Evolutionary conservation across 2,113 vertebrate species (phyloP).

Genomic region (Rhombomys opimus): DNA sequence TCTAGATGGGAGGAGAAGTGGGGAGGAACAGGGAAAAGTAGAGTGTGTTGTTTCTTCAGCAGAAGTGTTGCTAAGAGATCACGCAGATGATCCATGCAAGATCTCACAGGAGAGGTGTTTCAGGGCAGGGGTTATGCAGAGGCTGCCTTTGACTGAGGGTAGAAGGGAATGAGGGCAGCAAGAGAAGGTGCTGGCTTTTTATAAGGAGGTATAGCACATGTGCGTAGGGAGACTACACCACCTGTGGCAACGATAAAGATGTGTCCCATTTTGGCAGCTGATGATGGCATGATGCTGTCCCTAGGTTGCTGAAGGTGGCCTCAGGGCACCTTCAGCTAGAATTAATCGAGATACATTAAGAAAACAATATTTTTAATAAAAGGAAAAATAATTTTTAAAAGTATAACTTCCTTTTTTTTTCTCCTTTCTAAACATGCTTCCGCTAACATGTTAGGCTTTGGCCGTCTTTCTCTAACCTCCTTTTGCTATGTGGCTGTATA

Average conservation of each 20-base stretch:
- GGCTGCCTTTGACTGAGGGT: neutral
- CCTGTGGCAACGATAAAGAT: neutral
- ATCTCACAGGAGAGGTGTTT: neutral
- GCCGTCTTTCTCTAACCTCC: neutral
- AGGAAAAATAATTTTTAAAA: neutral
- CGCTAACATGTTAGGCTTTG: neutral
- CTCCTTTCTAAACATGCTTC: neutral
- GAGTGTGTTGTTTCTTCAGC: neutral
- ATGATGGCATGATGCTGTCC: neutral
- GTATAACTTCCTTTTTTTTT: neutral
- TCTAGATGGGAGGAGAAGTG: neutral
- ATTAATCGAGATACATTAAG: neutral
- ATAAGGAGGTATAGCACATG: neutral
- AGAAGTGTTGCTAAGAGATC: neutral
- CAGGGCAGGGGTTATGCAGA: neutral
- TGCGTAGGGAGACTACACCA: neutral
- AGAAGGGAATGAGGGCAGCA: neutral
- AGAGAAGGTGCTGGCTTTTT: neutral
- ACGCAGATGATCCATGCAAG: neutral
- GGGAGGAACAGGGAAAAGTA: neutral
- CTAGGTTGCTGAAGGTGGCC: neutral
- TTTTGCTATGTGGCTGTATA: neutral
- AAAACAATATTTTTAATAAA: neutral
- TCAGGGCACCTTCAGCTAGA: neutral
- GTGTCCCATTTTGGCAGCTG: neutral